These are phyloP conservation scores for Proterorhinus semilunaris DNA, from an alignment of 2,113 vertebrate species.

Conservation along the genomic window DNA sequence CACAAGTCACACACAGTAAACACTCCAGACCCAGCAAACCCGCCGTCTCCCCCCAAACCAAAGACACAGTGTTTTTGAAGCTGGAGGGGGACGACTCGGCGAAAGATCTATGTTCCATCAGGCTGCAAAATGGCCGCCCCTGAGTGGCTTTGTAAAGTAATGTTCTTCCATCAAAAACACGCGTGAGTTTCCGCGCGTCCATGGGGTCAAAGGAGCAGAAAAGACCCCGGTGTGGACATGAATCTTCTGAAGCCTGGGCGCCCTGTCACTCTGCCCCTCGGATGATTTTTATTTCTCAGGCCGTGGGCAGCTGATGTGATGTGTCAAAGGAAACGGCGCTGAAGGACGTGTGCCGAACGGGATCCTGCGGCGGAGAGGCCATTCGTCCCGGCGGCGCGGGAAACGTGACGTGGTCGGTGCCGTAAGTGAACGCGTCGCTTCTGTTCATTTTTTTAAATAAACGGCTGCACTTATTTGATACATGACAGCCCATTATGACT, in stretches of 20 bases:
- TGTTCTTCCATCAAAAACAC: background rate
- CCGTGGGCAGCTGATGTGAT: background rate
- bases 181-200: background rate
- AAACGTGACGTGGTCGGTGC: background rate
- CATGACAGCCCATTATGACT: too few species aligned
- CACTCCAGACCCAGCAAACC: conserved; percentile 7
- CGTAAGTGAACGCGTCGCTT: background rate
- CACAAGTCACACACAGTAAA: background rate
- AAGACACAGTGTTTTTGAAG: conserved; percentile 3
- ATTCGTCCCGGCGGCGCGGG: background rate
- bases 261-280: background rate
- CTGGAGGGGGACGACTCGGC: background rate
- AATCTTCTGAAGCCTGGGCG: background rate
- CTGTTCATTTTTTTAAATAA: too few species aligned
- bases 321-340: background rate
- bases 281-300: background rate
- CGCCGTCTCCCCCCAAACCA: conserved; percentile 3
- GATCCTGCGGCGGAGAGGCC: background rate
- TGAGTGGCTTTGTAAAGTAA: background rate
- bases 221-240: background rate
- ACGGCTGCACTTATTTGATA: too few species aligned
- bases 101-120: background rate
- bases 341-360: background rate
- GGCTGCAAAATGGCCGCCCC: conserved; percentile 1
- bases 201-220: conserved; percentile 2